Evolutionary conservation across 2,888 invertebrate species (phyloP), one percentile per base, ranked within the genome.

Genomic region (Eupithecia insigniata): DNA sequence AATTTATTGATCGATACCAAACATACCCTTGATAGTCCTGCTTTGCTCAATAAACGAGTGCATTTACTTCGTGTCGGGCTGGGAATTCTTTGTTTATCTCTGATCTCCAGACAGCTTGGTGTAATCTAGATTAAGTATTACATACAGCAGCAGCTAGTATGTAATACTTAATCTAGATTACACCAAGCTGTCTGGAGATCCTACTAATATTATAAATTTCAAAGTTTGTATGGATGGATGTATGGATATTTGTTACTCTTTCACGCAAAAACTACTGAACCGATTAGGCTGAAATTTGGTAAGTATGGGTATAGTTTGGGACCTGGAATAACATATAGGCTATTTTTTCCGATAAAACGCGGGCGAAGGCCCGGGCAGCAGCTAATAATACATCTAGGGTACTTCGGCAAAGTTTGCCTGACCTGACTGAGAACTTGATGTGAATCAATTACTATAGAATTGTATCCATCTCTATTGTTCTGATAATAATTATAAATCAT

Each of bases 401-500:
- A 51, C n/a, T 10, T 51, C 22, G 22, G 51, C 22, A 51, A 51
- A 51, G 22, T 22, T 22, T n/a, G n/a, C n/a, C n/a, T n/a, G n/a
- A n/a, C n/a, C n/a, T n/a, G n/a, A 51, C 0, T 10, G 12, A 61
- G n/a, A 32, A 10, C 4, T 32, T 61, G 61, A 30, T 61, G 61
- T 10, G 16, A 62, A 62, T 62, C 36, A 12, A 36, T 34, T 36
- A 36, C 36, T 10, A 36, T 34, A n/a, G 34, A 22, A 67, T 72
- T 60, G 62, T 28, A 66, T 22, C 58, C 39, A 61, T 58, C 55
- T 69, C 34, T 34, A 64, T 39, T 67, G 34, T 64, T 39, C 22
- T 34, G 64, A 64, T 36, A 32, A 32, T 26, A 51, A 55, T 60
- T 61, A 68, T 72, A 46, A 71, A 60, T 62, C 65, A 69, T 62